Percentiles rank a stretch among this genome's conserved stretches.
Conservation (phyloP, 2,888 invertebrate genomes). For the Netelia fuscicornis region DNA sequence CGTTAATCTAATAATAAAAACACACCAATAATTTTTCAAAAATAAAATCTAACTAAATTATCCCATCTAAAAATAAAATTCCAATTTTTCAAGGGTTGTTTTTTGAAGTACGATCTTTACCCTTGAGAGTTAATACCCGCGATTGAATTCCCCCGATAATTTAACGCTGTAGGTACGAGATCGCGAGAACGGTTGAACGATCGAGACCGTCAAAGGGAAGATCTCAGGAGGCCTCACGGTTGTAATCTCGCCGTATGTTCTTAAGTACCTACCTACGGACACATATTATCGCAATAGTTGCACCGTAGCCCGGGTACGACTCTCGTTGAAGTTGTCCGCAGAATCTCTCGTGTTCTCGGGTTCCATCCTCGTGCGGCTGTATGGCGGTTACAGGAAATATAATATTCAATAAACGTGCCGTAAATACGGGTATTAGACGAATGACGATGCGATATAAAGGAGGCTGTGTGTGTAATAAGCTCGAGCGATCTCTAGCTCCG, state of each 20-base stretch:
- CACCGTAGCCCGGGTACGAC: background rate
- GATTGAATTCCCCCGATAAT: constrained; percentile 5
- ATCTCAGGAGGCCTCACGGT: background rate
- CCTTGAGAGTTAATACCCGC: background rate
- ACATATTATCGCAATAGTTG: constrained; percentile 42
- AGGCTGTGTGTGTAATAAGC: constrained; percentile 67
- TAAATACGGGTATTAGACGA: constrained; percentile 79
- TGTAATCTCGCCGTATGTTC: constrained; percentile 33
- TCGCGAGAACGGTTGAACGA: background rate
- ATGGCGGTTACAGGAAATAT: constrained; percentile 62
- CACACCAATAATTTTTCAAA: too few relatives aligned
- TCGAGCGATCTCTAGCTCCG: constrained; percentile 39
- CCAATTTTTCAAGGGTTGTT: background rate
- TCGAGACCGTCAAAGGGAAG: constrained; percentile 16
- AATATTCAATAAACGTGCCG: constrained; percentile 76
- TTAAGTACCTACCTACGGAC: constrained; percentile 53
- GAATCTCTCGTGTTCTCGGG: background rate
- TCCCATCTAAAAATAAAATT: background rate
- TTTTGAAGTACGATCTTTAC: too few relatives aligned
- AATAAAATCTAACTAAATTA: too few relatives aligned
- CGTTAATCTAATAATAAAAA: too few relatives aligned
- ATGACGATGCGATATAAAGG: constrained; percentile 72
- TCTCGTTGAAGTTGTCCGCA: constrained; percentile 6
- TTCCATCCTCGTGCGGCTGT: constrained; percentile 6
- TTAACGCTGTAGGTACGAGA: background rate